Evolutionary conservation across 2,113 vertebrate genomes (phyloP), one percentile per base, ranked within the genome.

Genomic region (Neodontobutis hainanensis): DNA sequence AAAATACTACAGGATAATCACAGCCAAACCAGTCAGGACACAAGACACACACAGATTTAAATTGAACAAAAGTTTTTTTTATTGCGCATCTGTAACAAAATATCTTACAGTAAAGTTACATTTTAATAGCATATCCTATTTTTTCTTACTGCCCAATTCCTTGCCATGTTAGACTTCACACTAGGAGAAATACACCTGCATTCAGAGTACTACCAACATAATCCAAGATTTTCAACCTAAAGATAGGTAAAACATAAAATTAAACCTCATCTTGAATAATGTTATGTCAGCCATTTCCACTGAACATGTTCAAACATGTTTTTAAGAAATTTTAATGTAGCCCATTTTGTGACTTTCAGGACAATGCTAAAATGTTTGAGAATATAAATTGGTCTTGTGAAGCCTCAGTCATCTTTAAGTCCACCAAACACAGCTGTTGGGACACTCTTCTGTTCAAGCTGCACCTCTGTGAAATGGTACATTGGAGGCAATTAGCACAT

Each of bases 351-450:
- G 10, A 61, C 14, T 15, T 40, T 71, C 11, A 59, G 27, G 8
- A 51, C 2, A 58, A 35, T 61, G 43, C 16, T 34, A 51, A 60
- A 9, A 65, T 61, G n/a, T 10, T 8, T 27, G 15, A 59, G 44
- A 27, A 49, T 5, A 53, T 34, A 6, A 4, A 40, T 10, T 11
- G 4, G 58, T 14, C 16, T 46, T 42, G 61, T 63, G 19, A 2
- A 27, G 11, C 53, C 42, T 94, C 83, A 96, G 67, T 96, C 95
- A 1, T 96, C 94, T 73, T 94, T 95, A 38, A 97, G 94, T 4
- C 96, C 94, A 56, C 95, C 95, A 0, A 97, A 97, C 49, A 97
- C 96, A 0, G 95, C 94, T 0, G 94, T 90, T 0, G 96, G 96
- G 46, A 97, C 91, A 0, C 88, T 93, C 81, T 96, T 95, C 90